phyloP scores from a whole-genome alignment of 2,888 invertebrate genomes.

The Drosophila ochracea region DNA sequence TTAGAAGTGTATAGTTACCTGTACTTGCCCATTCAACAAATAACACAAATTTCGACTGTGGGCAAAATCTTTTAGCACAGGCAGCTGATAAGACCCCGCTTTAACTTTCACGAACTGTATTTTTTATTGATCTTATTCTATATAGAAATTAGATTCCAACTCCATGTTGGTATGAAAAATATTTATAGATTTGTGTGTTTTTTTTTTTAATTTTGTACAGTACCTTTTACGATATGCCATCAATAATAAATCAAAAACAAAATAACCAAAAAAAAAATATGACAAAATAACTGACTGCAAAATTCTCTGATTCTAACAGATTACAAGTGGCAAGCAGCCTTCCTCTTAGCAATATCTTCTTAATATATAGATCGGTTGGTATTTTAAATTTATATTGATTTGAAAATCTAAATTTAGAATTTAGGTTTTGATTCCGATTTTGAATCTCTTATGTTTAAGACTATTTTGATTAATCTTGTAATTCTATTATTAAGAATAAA shows the following conservation, averaged over 20 bases:
- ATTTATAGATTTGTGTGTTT: not conserved
- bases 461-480: no score
- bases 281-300: not conserved
- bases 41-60: not conserved
- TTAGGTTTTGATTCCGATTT: not conserved
- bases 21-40: not conserved
- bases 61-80: not conserved
- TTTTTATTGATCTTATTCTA: not conserved
- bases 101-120: not conserved
- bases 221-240: no score
- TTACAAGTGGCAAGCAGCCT: not conserved
- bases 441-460: not conserved
- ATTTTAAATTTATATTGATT: not conserved
- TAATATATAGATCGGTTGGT: not conserved
- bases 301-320: not conserved
- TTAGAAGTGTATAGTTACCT: not conserved
- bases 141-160: not conserved
- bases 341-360: not conserved
- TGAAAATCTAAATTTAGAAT: not conserved
- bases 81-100: not conserved
- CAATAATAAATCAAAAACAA: not conserved
- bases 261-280: not conserved
- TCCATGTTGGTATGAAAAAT: not conserved
- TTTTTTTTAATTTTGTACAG: not conserved
- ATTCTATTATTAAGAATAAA: no score